Base-by-base conservation (phyloP, 1,140 invertebrate species). In the Bombyx mandarina region DNA sequence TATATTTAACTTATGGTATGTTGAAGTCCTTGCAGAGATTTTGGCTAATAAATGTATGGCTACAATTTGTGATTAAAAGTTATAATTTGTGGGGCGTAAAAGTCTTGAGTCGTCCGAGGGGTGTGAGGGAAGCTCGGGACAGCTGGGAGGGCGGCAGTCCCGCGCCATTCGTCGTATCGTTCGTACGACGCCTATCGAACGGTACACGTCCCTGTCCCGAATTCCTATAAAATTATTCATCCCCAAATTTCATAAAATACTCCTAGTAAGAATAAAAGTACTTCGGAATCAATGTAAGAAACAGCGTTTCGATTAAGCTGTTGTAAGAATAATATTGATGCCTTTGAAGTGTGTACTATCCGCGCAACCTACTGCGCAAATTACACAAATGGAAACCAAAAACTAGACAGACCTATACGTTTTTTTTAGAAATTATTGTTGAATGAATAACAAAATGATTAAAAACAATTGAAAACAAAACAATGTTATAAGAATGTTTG, bases 31-130 rank as follows among this genome's bases (percentile, higher is more conserved):
- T 77, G 76, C 82, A 82, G 75, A 69, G 68, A 73, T 77, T 61
- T 77, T 76, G 73, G 83, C 77, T 86, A 83, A 82, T 82, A 82
- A 86, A 81, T 71, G 75, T 77, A 71, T 79, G 61, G 79, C 65
- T 49, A 74, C 79, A 75, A 83, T 77, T 60, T 77, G 76, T 82
- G 80, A 83, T 35, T 35, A 35, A 2, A 35, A 35, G 26, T 35
- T 35, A 35, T 35, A 35, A 35, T 82, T 80, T 78, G 80, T 79
- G 82, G 72, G 70, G 59, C 65, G 62, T 35, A 35, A 35, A 35
- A 35, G 26, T 35, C 26, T 35, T 35, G 26, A 35, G 26, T 35
- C 26, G 2, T 61, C 64, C 62, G 67, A 67, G 67, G 71, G 63
- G 60, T 53, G 58, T 60, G 66, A 60, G 26, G 26, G 26, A 35